Evolutionary conservation across 30 jellyfish, hydroid and myxozoan genomes (phyloP), one percentile per base, ranked within the genome.

Genomic region (Aurelia aurita complex sp. Pacific): DNA sequence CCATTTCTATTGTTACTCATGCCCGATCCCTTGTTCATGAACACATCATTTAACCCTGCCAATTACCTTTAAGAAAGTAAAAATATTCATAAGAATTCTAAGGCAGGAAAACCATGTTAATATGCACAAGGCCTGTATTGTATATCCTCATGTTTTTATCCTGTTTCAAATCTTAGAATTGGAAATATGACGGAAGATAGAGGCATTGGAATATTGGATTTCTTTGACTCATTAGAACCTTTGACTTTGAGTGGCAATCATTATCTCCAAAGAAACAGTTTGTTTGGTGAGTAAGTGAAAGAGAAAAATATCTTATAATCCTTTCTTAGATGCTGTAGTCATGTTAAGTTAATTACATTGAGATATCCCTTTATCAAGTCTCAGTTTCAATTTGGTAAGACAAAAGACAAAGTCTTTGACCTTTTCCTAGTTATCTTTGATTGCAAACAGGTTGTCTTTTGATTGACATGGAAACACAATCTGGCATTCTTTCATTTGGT

Each of bases 181-280:
- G 36, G 11, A 15, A 36, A 35, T 5, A 29, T 80, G 33, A 66
- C 69, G 0, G 61, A 54, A 4, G 59, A 61, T 61, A 80, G 69
- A 36, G 51, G 55, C 61, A 69, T 42, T 36, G 75, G 75, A n/a
- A 57, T 80, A 29, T 63, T 40, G 66, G 90, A 80, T 67, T 80
- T 80, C n/a, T 69, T 80, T 67, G 90, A 80, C 13, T 54, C 82
- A 15, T 70, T 80, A 34, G 90, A 80, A 11, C 83, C 79, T 7
- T 57, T 80, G 18, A 67, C 82, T 53, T 14, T 53, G 32, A 80
- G 40, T 52, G 73, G 81, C 35, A 80, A 67, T 33, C 73, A 68
- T 52, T 80, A 11, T 55, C 73, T 80, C 52, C 75, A 80, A 13
- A 80, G 90, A 67, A 67, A 74, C 60, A 80, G 90, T 34, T 43